Percentiles rank a stretch among this genome's conserved stretches.
Conservation (phyloP, 2,113 vertebrate species). For the Xiphophorus couchianus region DNA sequence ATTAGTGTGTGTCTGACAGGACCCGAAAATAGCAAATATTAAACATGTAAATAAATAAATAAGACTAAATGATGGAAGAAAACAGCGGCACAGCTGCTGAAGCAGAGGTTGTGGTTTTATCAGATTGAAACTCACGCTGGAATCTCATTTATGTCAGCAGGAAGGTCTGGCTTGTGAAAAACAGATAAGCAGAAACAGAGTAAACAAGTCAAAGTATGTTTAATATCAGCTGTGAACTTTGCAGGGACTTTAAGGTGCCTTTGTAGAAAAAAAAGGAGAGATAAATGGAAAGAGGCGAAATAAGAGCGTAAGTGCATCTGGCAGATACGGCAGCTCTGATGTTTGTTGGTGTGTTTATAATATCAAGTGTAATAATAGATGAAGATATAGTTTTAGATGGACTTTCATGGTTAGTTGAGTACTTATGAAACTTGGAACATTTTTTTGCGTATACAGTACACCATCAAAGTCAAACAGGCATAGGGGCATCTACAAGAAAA, state of each 20-base stretch:
- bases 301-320: background rate
- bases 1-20: no score
- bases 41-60: no score
- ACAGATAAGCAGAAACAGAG: conserved; percentile 12
- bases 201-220: conserved; percentile 7
- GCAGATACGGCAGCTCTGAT: conserved; percentile 2
- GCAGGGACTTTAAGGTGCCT: background rate
- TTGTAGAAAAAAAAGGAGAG: background rate
- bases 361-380: background rate
- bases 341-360: conserved; percentile 7
- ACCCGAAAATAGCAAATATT: no score
- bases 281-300: background rate
- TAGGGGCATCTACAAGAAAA: no score
- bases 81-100: background rate
- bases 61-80: background rate
- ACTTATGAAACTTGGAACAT: background rate
- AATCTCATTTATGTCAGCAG: background rate
- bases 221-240: background rate
- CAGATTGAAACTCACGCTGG: background rate
- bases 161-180: conserved; percentile 1
- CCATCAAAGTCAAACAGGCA: no score
- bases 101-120: background rate
- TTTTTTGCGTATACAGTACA: no score
- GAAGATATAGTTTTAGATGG: background rate
- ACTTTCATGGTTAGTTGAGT: conserved; percentile 1